phyloP scores from a whole-genome alignment of 2,113 vertebrate genomes.

The Eptesicus fuscus region DNA sequence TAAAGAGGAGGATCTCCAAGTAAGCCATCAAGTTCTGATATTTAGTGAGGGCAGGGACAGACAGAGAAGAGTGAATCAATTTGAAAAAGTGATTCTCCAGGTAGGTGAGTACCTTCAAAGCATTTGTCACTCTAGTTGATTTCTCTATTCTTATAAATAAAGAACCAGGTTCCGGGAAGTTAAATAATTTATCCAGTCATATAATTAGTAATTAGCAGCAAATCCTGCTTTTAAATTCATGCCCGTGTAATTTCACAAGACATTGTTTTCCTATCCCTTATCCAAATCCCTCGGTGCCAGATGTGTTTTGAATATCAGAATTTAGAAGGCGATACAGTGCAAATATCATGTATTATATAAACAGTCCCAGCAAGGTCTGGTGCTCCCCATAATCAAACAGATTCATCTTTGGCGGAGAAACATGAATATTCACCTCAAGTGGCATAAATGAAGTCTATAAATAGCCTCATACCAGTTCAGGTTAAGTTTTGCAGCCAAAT shows the following conservation, averaged over 20 bases:
- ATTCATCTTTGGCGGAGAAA: slow-evolving; percentile 43
- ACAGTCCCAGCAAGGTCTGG: slow-evolving; percentile 16
- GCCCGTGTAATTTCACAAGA: neutral
- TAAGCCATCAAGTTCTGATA: neutral
- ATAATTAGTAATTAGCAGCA: neutral
- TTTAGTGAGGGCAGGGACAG: neutral
- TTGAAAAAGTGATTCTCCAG: neutral
- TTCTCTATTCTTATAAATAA: neutral
- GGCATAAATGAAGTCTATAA: slow-evolving; percentile 20
- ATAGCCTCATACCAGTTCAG: neutral
- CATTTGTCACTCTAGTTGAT: neutral
- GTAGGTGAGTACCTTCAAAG: neutral
- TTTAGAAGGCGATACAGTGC: slow-evolving; percentile 4
- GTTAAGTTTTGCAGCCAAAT: slow-evolving; percentile 40
- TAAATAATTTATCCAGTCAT: neutral
- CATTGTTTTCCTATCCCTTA: neutral
- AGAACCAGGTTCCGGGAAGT: neutral
- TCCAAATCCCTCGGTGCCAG: neutral
- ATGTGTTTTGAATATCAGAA: slow-evolving; percentile 10
- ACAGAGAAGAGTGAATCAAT: neutral
- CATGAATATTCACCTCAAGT: slow-evolving; percentile 28
- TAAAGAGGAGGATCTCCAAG: neutral
- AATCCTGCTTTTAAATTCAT: slow-evolving; percentile 10
- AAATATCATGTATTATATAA: slow-evolving; percentile 43
- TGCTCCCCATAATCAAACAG: slow-evolving; percentile 18